Evolutionary conservation across 2,797 vertebrate genomes (phyloP).

Genomic region (Falco columbarius): DNA sequence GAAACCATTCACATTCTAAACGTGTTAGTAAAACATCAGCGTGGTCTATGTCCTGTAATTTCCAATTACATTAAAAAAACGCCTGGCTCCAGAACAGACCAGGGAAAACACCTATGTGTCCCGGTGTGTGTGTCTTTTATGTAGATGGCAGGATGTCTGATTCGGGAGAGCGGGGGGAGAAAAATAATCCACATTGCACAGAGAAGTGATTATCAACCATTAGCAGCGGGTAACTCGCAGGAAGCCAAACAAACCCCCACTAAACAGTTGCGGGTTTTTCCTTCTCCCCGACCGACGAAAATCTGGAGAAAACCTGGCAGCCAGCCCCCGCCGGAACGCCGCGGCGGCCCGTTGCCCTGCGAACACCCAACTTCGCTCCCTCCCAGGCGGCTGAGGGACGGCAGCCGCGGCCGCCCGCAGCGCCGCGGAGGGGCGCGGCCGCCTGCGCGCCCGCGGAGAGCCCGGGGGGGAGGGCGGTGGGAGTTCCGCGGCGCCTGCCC

Average conservation of each 20-base stretch:
- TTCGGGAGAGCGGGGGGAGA: no score
- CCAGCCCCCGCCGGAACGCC: neutral
- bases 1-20: neutral
- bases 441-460: neutral
- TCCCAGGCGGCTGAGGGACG: neutral
- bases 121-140: neutral
- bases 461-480: neutral
- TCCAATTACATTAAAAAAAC: neutral
- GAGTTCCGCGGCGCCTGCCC: neutral
- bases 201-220: neutral
- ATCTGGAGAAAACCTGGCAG: neutral
- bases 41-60: neutral
- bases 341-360: neutral
- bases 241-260: neutral
- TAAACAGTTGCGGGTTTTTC: neutral
- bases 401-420: neutral
- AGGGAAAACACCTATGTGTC: neutral
- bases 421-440: neutral
- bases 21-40: neutral
- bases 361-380: neutral
- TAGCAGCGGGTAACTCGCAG: constrained; percentile 29
- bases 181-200: neutral
- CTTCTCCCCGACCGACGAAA: neutral
- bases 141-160: neutral
- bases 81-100: neutral